phyloP scores from a whole-genome alignment of 2,113 vertebrate species.

The Neofelis nebulosa region DNA sequence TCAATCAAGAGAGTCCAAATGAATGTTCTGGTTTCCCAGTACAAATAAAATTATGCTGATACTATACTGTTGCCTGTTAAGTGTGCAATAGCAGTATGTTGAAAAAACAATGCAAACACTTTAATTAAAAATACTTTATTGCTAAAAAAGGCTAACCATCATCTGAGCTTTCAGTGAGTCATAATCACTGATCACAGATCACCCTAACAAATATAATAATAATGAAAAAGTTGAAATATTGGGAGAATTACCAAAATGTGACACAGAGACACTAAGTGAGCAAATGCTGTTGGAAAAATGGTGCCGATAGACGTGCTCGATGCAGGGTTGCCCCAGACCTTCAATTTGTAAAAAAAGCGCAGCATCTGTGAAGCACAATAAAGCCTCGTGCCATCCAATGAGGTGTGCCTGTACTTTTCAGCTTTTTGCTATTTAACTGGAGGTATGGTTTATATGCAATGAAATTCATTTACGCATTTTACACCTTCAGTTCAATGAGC shows the following conservation, averaged over 20 bases:
- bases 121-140: not conserved
- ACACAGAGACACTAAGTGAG: not conserved
- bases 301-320: not conserved
- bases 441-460: not conserved
- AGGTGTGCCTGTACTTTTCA: not conserved
- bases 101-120: not conserved
- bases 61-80: not conserved
- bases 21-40: not conserved
- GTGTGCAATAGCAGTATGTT: not conserved
- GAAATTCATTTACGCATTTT: not conserved
- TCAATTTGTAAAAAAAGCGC: not conserved
- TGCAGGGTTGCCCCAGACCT: not conserved
- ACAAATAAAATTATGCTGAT: not conserved
- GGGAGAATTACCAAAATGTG: not conserved
- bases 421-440: not conserved
- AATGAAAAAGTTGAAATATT: not conserved
- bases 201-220: not conserved
- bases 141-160: not conserved
- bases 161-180: not conserved
- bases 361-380: not conserved
- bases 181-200: not conserved
- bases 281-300: not conserved
- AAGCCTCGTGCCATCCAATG: not conserved
- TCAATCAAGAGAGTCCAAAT: not conserved
- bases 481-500: not conserved